Conservation (phyloP, 2,113 vertebrate genomes). For the Girardinichthys multiradiatus region DNA sequence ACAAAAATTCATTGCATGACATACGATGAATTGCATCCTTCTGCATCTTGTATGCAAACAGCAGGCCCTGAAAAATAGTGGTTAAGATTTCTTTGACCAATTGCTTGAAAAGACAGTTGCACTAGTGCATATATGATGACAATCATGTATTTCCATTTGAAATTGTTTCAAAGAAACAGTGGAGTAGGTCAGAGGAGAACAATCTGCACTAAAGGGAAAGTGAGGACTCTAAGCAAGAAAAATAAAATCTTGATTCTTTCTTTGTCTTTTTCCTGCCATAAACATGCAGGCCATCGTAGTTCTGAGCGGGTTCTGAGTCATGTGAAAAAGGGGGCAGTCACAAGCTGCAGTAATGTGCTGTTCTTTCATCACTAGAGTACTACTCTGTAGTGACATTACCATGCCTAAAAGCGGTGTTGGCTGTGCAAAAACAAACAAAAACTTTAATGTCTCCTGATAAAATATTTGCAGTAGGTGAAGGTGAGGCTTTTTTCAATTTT, state of each 20-base stretch:
- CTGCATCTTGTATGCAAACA: no score
- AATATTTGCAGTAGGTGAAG: background rate
- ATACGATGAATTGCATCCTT: no score
- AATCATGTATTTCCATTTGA: no score
- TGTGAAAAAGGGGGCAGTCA: constrained; percentile 38
- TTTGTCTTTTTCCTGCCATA: constrained; percentile 2
- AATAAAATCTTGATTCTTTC: background rate
- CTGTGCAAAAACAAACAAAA: constrained; percentile 3
- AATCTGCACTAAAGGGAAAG: no score
- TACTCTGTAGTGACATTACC: background rate
- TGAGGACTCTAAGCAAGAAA: no score
- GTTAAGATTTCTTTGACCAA: no score
- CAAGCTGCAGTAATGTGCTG: constrained; percentile 15
- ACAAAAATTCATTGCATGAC: no score
- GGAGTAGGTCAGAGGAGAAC: no score
- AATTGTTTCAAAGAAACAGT: no score
- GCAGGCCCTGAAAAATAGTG: no score
- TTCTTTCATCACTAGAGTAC: background rate
- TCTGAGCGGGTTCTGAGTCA: constrained; percentile 43
- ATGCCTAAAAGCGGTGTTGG: background rate
- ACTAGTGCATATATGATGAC: no score
- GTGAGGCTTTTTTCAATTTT: background rate
- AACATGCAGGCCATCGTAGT: constrained; percentile 41
- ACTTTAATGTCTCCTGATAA: background rate
- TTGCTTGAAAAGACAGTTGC: no score